Evolutionary conservation across 2,888 invertebrate genomes (phyloP).

Genomic region (Argynnis bischoffii): DNA sequence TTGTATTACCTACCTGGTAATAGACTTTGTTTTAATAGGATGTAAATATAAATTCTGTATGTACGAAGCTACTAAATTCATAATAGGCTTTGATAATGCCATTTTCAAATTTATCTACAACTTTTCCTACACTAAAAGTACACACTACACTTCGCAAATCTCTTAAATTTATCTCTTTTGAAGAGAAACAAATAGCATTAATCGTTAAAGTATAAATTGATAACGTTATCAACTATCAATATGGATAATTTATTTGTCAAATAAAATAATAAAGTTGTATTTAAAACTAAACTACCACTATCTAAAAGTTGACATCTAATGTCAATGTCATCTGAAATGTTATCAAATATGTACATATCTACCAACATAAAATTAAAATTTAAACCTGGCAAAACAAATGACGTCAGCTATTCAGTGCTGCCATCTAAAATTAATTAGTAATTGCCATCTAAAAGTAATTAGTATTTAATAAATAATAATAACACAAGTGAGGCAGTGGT

Average conservation of each 20-base stretch:
- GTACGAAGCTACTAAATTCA: constrained; percentile 86
- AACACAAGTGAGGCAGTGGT: no score
- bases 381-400: neutral
- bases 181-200: constrained; percentile 21
- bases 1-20: constrained; percentile 85
- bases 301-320: constrained; percentile 12
- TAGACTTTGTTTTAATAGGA: constrained; percentile 89
- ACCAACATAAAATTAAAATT: neutral
- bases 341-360: neutral
- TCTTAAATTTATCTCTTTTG: constrained; percentile 13
- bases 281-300: neutral
- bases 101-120: constrained; percentile 64
- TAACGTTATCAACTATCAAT: constrained; percentile 37
- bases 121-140: constrained; percentile 2
- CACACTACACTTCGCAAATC: neutral
- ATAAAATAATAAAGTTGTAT: neutral
- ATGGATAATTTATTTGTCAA: constrained; percentile 9
- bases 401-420: neutral
- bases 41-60: constrained; percentile 88
- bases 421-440: neutral
- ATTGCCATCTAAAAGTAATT: no score
- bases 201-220: constrained; percentile 24
- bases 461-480: no score
- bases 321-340: constrained; percentile 11
- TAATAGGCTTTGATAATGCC: constrained; percentile 88